Percentiles rank a stretch among this genome's conserved stretches.
Evolutionary conservation across 2,888 invertebrate genomes (phyloP).

Genomic region (Phyto melanocephala): DNA sequence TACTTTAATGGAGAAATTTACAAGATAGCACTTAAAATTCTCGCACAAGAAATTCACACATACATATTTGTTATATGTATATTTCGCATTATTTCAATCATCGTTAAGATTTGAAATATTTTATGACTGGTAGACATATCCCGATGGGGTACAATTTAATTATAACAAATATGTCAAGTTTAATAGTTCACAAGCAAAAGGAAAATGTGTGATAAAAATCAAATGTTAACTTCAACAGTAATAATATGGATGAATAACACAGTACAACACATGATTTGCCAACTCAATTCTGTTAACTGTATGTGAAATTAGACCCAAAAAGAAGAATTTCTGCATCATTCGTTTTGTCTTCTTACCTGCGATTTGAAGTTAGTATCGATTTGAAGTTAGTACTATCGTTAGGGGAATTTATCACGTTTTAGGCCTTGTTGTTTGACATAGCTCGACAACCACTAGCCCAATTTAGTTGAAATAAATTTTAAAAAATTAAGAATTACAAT

Average conservation of each 20-base stretch:
- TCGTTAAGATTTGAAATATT: background rate
- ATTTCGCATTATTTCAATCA: constrained; percentile 11
- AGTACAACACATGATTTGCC: no score
- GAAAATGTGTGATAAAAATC: background rate
- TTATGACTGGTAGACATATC: background rate
- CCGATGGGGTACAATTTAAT: background rate
- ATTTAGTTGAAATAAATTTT: no score
- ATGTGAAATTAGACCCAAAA: no score
- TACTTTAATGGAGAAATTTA: background rate
- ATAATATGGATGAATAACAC: background rate
- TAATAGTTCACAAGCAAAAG: background rate
- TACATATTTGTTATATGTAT: background rate
- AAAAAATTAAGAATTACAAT: no score
- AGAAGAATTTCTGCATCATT: no score
- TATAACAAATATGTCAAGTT: constrained; percentile 47
- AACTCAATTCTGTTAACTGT: no score
- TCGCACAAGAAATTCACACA: background rate
- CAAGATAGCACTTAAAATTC: background rate
- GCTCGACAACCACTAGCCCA: no score
- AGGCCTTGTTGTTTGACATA: no score
- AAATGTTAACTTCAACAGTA: background rate
- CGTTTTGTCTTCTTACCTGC: no score
- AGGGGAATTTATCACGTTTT: no score
- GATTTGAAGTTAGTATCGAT: no score
- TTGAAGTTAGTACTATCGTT: no score